Evolutionary conservation across 2,797 vertebrate genomes (phyloP).

Genomic region (Ceryle rudis): DNA sequence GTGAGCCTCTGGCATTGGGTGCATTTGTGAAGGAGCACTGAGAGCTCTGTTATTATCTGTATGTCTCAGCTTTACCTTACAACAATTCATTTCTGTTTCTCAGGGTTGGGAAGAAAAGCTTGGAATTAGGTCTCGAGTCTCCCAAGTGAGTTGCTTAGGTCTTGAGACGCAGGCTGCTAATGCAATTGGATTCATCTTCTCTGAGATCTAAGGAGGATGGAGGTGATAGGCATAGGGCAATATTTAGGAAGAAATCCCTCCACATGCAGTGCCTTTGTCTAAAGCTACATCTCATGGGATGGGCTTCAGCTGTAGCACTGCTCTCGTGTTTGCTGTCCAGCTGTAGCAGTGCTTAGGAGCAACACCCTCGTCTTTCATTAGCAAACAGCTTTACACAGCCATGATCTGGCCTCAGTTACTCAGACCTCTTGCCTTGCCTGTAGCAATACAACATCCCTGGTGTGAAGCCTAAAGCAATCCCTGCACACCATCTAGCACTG

Average conservation of each 20-base stretch:
- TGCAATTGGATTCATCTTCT: not conserved
- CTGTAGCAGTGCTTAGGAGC: not conserved
- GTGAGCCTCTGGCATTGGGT: not conserved
- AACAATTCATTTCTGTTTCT: not conserved
- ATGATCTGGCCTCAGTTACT: not conserved
- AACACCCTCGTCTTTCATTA: not conserved
- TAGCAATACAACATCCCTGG: not conserved
- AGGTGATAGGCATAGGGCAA: not conserved
- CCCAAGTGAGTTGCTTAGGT: not conserved
- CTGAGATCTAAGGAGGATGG: not conserved
- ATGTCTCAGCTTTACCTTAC: not conserved
- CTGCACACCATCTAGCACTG: not conserved
- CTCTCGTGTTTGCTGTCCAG: rapidly evolving
- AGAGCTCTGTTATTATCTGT: not conserved
- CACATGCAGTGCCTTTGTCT: rapidly evolving
- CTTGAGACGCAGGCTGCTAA: rapidly evolving
- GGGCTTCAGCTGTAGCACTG: not conserved
- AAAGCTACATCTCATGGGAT: not conserved
- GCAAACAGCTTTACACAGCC: not conserved
- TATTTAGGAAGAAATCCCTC: not conserved
- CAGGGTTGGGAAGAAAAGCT: not conserved
- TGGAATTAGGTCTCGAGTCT: not conserved
- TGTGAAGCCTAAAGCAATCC: not conserved
- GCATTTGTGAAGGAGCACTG: not conserved
- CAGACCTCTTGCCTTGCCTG: not conserved